A percentile compares a stretch with the other conserved stretches of the same genome.
Evolutionary conservation across 2,797 vertebrate species (phyloP).

Genomic region (Rhabdophis nuchalis): DNA sequence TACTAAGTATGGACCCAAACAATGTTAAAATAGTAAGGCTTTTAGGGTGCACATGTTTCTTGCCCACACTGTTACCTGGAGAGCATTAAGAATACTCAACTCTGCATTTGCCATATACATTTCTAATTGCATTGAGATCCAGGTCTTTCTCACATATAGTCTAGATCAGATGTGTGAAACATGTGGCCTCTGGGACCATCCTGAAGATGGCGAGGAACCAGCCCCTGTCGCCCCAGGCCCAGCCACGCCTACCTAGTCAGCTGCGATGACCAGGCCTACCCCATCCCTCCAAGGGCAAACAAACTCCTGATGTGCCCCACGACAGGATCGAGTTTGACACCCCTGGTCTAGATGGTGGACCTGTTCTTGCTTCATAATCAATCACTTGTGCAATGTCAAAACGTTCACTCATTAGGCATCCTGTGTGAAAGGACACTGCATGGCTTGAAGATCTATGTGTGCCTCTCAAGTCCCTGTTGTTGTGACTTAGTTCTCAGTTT

Average conservation of each 20-base stretch:
- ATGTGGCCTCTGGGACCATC: too few species aligned
- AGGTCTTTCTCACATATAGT: neutral
- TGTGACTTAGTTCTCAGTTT: neutral
- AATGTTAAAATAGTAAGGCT: neutral
- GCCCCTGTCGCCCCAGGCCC: too few species aligned
- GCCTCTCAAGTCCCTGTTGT: neutral
- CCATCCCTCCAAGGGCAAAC: neutral
- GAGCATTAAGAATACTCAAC: neutral
- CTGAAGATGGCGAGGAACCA: too few species aligned
- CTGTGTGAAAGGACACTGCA: neutral
- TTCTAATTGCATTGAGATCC: neutral
- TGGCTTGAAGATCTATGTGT: neutral
- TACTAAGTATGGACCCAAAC: neutral
- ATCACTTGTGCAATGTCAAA: neutral
- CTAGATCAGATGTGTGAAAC: neutral
- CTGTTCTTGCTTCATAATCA: too few species aligned
- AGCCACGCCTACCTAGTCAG: neutral
- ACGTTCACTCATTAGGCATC: neutral
- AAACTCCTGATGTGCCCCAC: neutral
- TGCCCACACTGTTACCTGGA: neutral
- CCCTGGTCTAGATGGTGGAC: neutral
- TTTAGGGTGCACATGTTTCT: neutral
- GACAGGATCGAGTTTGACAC: neutral
- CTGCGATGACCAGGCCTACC: neutral
- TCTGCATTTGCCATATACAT: neutral